Conservation (phyloP, 2,113 vertebrate species). For the Megaptera novaeangliae region DNA sequence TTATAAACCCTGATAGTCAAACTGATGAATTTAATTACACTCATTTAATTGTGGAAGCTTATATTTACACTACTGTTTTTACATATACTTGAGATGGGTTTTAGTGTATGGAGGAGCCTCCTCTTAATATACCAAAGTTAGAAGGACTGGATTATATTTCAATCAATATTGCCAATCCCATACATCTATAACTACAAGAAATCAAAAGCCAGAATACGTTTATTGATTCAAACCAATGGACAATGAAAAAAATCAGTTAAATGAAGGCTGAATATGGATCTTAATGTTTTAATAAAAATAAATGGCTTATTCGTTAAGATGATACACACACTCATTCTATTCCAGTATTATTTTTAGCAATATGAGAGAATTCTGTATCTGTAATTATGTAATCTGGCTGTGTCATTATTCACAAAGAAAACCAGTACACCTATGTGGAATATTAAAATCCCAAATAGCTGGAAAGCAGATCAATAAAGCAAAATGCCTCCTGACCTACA, state of each 20-base stretch:
- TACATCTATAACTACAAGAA: background rate
- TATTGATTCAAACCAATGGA: background rate
- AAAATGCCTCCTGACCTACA: background rate
- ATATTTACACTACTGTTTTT: background rate
- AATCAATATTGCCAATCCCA: background rate
- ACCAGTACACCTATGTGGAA: background rate
- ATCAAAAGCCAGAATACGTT: background rate
- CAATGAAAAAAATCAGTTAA: background rate
- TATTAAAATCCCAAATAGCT: background rate
- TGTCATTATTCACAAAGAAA: constrained; percentile 7
- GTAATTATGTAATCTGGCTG: constrained; percentile 26
- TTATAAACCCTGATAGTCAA: background rate
- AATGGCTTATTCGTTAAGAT: background rate
- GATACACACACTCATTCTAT: background rate
- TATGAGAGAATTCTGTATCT: background rate
- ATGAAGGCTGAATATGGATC: background rate
- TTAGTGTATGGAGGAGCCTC: background rate
- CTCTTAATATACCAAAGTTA: background rate
- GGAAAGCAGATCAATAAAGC: background rate
- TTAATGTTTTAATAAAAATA: constrained; percentile 33
- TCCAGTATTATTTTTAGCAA: background rate
- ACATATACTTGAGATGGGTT: background rate
- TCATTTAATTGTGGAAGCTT: background rate
- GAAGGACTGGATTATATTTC: background rate
- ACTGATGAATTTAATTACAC: background rate